Conservation (phyloP, 2,888 invertebrate species). For the Chromoteleia sp. region DNA sequence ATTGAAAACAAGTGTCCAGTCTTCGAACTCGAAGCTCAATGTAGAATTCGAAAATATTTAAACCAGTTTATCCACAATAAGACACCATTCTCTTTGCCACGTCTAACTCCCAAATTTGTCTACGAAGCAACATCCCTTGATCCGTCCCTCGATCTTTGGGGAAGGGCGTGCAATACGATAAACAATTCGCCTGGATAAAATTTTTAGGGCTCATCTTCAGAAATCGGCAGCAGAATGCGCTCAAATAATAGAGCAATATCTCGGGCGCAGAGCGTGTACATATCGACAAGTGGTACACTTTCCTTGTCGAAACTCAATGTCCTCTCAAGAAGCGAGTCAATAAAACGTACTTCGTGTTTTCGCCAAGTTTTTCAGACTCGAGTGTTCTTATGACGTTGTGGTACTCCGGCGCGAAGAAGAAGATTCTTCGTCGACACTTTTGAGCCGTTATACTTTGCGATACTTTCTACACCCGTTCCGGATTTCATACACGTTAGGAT, state of each 20-base stretch:
- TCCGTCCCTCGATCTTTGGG: not conserved
- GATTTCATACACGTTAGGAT: conserved; percentile 44
- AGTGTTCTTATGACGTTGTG: conserved; percentile 68
- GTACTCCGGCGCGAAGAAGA: conserved; percentile 53
- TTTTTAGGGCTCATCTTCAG: conserved; percentile 29
- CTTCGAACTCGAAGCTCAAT: too few relatives aligned
- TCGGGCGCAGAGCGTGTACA: conserved; percentile 38
- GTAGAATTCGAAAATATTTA: too few relatives aligned
- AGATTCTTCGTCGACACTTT: conserved; percentile 61
- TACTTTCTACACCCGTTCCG: conserved; percentile 20
- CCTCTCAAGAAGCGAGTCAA: conserved; percentile 64
- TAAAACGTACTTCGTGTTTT: conserved; percentile 71
- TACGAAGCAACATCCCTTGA: not conserved
- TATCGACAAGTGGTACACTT: conserved; percentile 61
- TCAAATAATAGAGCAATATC: conserved; percentile 52
- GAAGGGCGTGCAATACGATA: conserved; percentile 9
- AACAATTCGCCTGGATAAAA: conserved; percentile 33
- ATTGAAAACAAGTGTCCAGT: too few relatives aligned
- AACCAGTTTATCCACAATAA: too few relatives aligned
- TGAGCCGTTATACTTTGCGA: conserved; percentile 42
- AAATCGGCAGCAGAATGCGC: conserved; percentile 12
- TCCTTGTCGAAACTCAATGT: conserved; percentile 59
- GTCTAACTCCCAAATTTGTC: too few relatives aligned
- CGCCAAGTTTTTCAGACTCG: conserved; percentile 70
- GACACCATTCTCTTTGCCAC: too few relatives aligned